Base-by-base conservation (phyloP, 1,140 invertebrate genomes). In the Gonioctena quinquepunctata region DNA sequence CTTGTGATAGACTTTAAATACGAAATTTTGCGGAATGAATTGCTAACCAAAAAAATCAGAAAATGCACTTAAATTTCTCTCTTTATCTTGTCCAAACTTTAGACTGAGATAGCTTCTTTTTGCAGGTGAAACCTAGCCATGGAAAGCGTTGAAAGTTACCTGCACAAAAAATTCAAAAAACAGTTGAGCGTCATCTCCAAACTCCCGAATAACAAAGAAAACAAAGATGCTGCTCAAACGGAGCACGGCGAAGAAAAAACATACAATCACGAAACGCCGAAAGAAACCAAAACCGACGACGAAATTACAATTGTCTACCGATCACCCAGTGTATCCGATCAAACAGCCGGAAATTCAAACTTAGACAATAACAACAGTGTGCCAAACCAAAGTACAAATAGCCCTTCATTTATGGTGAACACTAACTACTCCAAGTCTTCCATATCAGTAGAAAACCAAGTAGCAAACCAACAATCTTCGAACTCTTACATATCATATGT, bases 151-250 rank as follows among this genome's bases (percentile, higher is more conserved):
- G 88, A 89, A 75, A 92, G 91, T 78, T 96, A 96, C 86, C 86
- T 94, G 83, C 93, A 96, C 81, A 96, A 96, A 81, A 96, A 95
- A 82, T 96, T 96, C 83, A 95, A 96, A 84, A 94, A 94, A 81
- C 89, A 94, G 85, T 90, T 92, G 72, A 91, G 91, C 86, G 85
- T 82, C 54, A 85, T 83, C 67, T 77, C 79, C 69, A 75, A 63
- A 71, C 76, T 78, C n/a, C 73, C 80, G 71, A 78, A 77, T 66
- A 66, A 72, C 63, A 69, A 75, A 71, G 65, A 77, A 59, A 77
- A 76, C 70, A 75, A 79, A 71, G 62, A 70, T 28, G 33, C 61
- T n/a, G 26, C 69, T 69, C 61, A 68, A 62, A 80, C 62, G 76
- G 77, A 76, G 66, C 28, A 28, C 69, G 77, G 76, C 81, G 80